Evolutionary conservation across 2,797 vertebrate genomes (phyloP), one percentile per base, ranked within the genome.

Genomic region (Todus mexicanus): DNA sequence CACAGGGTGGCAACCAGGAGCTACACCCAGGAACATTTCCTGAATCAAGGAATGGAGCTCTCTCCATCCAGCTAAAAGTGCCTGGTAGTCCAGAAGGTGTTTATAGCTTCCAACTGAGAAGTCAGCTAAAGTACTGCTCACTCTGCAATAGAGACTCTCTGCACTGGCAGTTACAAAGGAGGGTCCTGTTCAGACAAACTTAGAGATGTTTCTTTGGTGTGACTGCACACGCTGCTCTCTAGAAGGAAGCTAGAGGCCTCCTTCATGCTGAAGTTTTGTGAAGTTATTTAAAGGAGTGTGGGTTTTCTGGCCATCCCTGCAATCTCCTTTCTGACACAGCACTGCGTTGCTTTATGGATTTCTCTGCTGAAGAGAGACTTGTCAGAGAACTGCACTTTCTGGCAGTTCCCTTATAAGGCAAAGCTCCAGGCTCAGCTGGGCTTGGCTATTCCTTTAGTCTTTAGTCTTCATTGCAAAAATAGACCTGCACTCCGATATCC

Each of bases 361-460:
- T 84, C 77, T 73, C 8, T 68, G 76, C 68, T 8, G 20, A 88
- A 66, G 77, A 65, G 72, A 86, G 35, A 48, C 89, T 88, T 3
- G 5, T 33, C 2, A 10, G 73, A 86, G 83, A 91, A 38, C 38
- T 38, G 57, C 0, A 1, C 42, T 82, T 92, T 72, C 84, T 33
- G 84, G 54, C 87, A 83, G 54, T 69, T 95, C 78, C 96, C 95
- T 93, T 90, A 93, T 80, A 93, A 93, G 94, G 96, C 63, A 94
- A 92, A 86, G 68, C 78, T 87, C 22, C 14, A 5, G 65, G 59
- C 64, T 59, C 42, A 50, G 64, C 54, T 65, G n/a, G 45, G n/a
- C 1, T 90, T 66, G 70, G 76, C 66, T 73, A 86, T 78, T 87
- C 73, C 56, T 53, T 78, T 21, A 78, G 35, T 85, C 59, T 64